Conservation (phyloP, 2,797 vertebrate genomes). For the Benthosema pterotum region DNA sequence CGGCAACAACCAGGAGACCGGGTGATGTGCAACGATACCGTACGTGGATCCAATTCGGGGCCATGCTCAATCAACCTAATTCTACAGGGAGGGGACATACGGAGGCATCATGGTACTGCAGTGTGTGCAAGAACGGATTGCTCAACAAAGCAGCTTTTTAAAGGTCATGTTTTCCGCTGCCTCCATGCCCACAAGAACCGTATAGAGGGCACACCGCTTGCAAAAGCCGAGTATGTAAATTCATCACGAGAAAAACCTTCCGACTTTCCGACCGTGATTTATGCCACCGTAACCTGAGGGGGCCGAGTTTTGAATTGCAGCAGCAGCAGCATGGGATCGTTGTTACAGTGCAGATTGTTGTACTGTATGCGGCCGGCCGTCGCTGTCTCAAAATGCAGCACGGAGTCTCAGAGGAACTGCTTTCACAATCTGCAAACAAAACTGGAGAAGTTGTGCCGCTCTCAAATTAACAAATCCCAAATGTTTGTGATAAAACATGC, state of each 20-base stretch:
- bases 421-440: neutral
- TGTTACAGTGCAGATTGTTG: too few relatives aligned
- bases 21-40: slow-evolving; percentile 59
- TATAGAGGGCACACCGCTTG: slow-evolving; percentile 54
- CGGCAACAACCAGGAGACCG: slow-evolving; percentile 51
- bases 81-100: slow-evolving; percentile 65
- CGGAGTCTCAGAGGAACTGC: slow-evolving; percentile 27
- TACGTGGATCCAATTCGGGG: slow-evolving; percentile 79
- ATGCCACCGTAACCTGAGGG: slow-evolving; percentile 46
- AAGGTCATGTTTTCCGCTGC: slow-evolving; percentile 76
- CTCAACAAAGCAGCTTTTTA: slow-evolving; percentile 81
- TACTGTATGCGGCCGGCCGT: too few relatives aligned
- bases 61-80: slow-evolving; percentile 77
- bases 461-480: neutral
- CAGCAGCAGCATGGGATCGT: slow-evolving; percentile 12
- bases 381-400: slow-evolving; percentile 22
- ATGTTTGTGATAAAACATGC: slow-evolving; percentile 14
- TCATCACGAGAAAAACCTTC: slow-evolving; percentile 66
- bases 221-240: slow-evolving; percentile 64
- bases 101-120: slow-evolving; percentile 59
- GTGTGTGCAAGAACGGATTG: slow-evolving; percentile 71
- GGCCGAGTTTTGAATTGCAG: slow-evolving; percentile 27
- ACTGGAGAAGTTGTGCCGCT: too few relatives aligned
- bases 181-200: slow-evolving; percentile 56
- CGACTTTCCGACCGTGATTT: slow-evolving; percentile 61